Base-by-base conservation (phyloP, 2,113 vertebrate species). In the Mohoua ochrocephala region DNA sequence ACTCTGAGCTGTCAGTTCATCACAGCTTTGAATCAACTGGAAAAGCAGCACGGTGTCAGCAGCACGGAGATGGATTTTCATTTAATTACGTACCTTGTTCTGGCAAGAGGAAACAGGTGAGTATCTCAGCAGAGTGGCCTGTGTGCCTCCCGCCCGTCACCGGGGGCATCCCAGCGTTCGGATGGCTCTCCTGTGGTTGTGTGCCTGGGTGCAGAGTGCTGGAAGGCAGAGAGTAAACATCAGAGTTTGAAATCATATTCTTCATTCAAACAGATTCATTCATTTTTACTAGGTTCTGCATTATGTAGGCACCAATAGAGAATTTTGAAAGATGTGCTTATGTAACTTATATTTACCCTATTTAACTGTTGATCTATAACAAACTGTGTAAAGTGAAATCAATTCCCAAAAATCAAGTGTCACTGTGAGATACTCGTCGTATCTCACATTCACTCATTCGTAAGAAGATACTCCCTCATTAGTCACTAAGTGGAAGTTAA, bases 121-220 rank as follows among this genome's bases (percentile, higher is more conserved):
- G 42, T 81, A 21, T 75, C 65, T 60, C 33, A 60, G n/a, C 49
- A 68, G 60, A 67, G 60, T 68, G 65, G 27, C 57, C 61, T 26
- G 2, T 26, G 74, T 71, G 49, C 57, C 15, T 69, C 41, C 17
- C 0, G 0, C 31, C 9, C 0, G 0, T 64, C 0, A 0, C 53
- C 11, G 2, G 10, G 24, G n/a, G 21, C 53, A 67, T 52, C 39
- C 67, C 47, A 4, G 10, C 2, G 27, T 39, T 81, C 39, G 24
- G 9, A 8, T 31, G 13, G 15, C 18, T 87, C 27, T 91, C 19
- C 63, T 52, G 16, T n/a, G 87, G 21, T 57, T 42, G 11, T 3
- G 4, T 70, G 52, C 19, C 45, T 63, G n/a, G 9, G 4, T 71
- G 24, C 52, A 88, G 44, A 49, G 17, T 23, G 35, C 30, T 45